A percentile compares a stretch with the other conserved stretches of the same genome.
phyloP scores from a whole-genome alignment of 2,797 vertebrate species.

The Sparus aurata region DNA sequence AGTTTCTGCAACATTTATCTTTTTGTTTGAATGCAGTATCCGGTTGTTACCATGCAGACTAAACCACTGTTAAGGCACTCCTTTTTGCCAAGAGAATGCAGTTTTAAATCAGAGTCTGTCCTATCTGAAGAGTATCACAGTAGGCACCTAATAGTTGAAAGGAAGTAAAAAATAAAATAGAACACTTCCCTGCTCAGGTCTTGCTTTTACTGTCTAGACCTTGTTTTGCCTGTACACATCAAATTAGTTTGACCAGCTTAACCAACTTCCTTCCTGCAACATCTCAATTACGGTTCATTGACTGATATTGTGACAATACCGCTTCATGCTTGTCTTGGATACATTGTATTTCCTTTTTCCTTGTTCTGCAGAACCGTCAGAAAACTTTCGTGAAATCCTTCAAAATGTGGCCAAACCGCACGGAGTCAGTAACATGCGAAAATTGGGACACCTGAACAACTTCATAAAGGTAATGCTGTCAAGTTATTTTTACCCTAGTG shows the following conservation, averaged over 20 bases:
- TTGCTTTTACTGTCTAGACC: constrained; percentile 43
- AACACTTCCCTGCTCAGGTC: constrained; percentile 23
- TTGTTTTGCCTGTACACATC: constrained; percentile 73
- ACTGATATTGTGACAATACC: constrained; percentile 69
- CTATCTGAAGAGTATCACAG: constrained; percentile 8
- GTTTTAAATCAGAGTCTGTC: constrained; percentile 5
- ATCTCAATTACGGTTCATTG: constrained; percentile 52
- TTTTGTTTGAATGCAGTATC: neutral
- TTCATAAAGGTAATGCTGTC: constrained; percentile 93
- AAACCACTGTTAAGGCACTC: neutral
- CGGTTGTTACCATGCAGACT: constrained; percentile 6
- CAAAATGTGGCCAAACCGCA: constrained; percentile 99
- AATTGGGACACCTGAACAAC: constrained; percentile 99
- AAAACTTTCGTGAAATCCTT: constrained; percentile 98
- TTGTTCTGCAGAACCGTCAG: constrained; percentile 90
- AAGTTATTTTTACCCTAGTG: neutral
- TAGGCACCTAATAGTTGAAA: constrained; percentile 13
- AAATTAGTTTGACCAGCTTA: constrained; percentile 58
- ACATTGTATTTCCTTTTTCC: constrained; percentile 61
- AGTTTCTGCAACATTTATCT: constrained; percentile 5
- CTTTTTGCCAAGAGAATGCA: constrained; percentile 1
- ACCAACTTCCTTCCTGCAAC: constrained; percentile 71
- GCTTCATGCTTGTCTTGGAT: constrained; percentile 51
- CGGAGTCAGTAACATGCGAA: constrained; percentile 99
- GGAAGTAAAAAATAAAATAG: constrained; percentile 61